phyloP scores from a whole-genome alignment of 2,113 vertebrate genomes.

The Kryptolebias marmoratus region DNA sequence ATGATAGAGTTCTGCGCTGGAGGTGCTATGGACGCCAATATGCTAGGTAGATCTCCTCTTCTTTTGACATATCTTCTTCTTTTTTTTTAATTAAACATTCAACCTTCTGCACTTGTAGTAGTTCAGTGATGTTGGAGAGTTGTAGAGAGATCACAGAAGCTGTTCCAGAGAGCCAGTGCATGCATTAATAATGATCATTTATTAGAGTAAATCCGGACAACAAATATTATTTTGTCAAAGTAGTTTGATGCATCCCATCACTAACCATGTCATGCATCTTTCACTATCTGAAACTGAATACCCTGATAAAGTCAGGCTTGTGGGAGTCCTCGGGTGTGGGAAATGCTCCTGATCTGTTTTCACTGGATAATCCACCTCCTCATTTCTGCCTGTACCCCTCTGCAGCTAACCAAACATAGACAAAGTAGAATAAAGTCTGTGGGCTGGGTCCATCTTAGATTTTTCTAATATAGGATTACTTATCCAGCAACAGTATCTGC shows the following conservation, averaged over 20 bases:
- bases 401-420: constrained; percentile 72
- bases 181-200: neutral
- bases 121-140: neutral
- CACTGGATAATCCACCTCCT: constrained; percentile 62
- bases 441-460: constrained; percentile 18
- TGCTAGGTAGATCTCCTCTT: constrained; percentile 82
- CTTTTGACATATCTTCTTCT: neutral
- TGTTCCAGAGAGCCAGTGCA: neutral
- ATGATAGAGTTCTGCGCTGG: constrained; percentile 98
- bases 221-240: no score
- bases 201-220: neutral
- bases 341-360: constrained; percentile 67
- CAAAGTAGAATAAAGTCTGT: constrained; percentile 45
- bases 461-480: constrained; percentile 52
- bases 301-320: constrained; percentile 22
- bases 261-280: neutral
- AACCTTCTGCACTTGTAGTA: neutral
- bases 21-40: constrained; percentile 89
- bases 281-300: constrained; percentile 3
- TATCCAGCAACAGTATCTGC: constrained; percentile 37
- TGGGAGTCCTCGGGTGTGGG: constrained; percentile 56
- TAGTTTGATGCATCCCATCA: neutral
- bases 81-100: neutral
- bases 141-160: neutral
- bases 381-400: constrained; percentile 36